A percentile compares a stretch with the other conserved stretches of the same genome.
phyloP scores from a whole-genome alignment of 2,888 invertebrate species.

The Conus canariensis region DNA sequence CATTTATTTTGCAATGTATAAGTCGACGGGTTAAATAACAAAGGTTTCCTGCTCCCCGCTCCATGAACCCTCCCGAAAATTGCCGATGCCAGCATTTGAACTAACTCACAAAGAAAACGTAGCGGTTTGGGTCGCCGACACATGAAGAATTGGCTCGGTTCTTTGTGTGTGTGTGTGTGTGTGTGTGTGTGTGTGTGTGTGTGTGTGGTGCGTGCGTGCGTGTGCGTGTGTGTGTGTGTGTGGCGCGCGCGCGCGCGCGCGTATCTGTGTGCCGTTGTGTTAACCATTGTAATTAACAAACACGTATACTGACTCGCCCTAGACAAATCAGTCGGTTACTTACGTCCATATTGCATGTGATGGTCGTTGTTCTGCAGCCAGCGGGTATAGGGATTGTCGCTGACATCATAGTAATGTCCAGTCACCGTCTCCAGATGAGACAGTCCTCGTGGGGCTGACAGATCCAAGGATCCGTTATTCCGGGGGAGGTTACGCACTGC shows the following conservation, averaged over 20 bases:
- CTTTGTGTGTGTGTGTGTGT: conserved; percentile 20
- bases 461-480: conserved; percentile 42
- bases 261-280: conserved; percentile 9
- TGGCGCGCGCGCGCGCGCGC: not conserved
- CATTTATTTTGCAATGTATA: too few relatives aligned
- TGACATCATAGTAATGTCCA: conserved; percentile 63
- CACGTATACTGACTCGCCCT: too few relatives aligned
- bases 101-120: too few relatives aligned
- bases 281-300: too few relatives aligned
- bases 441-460: conserved; percentile 48
- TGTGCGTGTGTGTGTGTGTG: not conserved
- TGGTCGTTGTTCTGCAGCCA: conserved; percentile 77
- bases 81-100: too few relatives aligned
- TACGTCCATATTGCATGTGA: conserved; percentile 65
- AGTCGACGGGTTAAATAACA: too few relatives aligned
- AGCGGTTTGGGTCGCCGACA: too few relatives aligned
- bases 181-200: conserved; percentile 31
- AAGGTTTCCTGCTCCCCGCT: too few relatives aligned
- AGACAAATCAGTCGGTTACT: conserved; percentile 28
- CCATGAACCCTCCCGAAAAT: too few relatives aligned
- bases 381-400: conserved; percentile 81
- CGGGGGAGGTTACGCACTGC: not conserved
- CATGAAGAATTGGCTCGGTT: not conserved
- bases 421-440: conserved; percentile 51
- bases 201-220: conserved; percentile 20